phyloP scores from a whole-genome alignment of 1,140 invertebrate species.

The Andrena cerasifolii region DNA sequence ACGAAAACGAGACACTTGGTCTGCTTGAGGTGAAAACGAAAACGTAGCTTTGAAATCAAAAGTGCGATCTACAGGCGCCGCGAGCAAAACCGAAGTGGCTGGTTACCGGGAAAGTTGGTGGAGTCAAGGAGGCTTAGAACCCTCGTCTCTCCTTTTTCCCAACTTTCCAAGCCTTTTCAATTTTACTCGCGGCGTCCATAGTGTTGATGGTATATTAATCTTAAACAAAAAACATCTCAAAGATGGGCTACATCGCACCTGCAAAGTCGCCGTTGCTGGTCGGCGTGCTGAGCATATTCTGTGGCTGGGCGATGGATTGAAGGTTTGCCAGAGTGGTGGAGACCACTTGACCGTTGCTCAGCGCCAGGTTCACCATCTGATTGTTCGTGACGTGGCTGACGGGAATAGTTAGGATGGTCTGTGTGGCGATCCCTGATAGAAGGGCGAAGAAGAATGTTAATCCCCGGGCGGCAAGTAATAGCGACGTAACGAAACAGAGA shows the following conservation, averaged over 20 bases:
- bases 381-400: constrained; percentile 92
- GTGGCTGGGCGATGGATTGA: constrained; percentile 89
- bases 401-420: constrained; percentile 96
- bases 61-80: no score
- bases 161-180: no score
- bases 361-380: constrained; percentile 90
- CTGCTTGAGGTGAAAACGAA: background rate
- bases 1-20: constrained; percentile 35
- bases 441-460: constrained; percentile 16
- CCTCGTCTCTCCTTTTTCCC: no score
- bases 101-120: no score
- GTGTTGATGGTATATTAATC: no score
- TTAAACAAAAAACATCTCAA: no score
- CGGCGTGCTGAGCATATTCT: constrained; percentile 84
- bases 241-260: constrained; percentile 7
- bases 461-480: background rate
- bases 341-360: constrained; percentile 92
- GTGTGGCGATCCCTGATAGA: constrained; percentile 91
- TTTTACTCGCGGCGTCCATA: no score
- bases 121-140: no score
- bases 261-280: constrained; percentile 80
- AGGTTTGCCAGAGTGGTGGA: constrained; percentile 92
- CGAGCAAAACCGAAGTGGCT: no score
- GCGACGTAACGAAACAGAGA: background rate
- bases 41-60: no score